Evolutionary conservation across 1,140 invertebrate species (phyloP), one percentile per base, ranked within the genome.

Genomic region (Ylistrum balloti): DNA sequence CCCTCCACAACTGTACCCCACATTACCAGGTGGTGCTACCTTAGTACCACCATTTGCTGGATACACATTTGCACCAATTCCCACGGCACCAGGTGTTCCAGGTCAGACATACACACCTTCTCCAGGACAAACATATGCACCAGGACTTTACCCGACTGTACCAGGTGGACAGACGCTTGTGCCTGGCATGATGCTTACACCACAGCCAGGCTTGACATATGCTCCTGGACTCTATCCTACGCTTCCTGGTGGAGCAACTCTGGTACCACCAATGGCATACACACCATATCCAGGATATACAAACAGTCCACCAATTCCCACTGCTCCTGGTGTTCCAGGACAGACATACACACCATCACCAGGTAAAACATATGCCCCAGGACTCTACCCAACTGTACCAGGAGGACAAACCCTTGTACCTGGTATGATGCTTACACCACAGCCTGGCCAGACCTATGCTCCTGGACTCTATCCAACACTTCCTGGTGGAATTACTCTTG

Each of bases 121-220:
- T 33, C 91, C 89, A 45, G 91, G 91, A 38, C 74, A 88, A 28
- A 92, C 89, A 33, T 92, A 86, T 74, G 87, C 91, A n/a, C 91
- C 91, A 56, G 89, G 88, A 20, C 33, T 56, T 5, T 34, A 33
- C 34, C 91, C 91, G 20, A 91, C 91, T 33, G 33, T 89, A 85
- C 48, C 33, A 38, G 87, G 89, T 56, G 34, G n/a, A n/a, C n/a
- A n/a, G n/a, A n/a, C n/a, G n/a, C n/a, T n/a, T 86, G 86, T 86
- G 0, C 90, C 90, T 88, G 89, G 88, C 3, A 48, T 56, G 15
- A 35, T 33, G 33, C 91, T 89, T 10, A 91, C 91, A 33, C 74
- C 89, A 85, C 48, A 32, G 33, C 91, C 91, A 88, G 34, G 74
- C 10, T 41, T 85, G 48, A 89, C 90, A 22, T 91, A 85, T 48